Evolutionary conservation across 2,797 vertebrate species (phyloP).

Genomic region (Spheniscus humboldti): DNA sequence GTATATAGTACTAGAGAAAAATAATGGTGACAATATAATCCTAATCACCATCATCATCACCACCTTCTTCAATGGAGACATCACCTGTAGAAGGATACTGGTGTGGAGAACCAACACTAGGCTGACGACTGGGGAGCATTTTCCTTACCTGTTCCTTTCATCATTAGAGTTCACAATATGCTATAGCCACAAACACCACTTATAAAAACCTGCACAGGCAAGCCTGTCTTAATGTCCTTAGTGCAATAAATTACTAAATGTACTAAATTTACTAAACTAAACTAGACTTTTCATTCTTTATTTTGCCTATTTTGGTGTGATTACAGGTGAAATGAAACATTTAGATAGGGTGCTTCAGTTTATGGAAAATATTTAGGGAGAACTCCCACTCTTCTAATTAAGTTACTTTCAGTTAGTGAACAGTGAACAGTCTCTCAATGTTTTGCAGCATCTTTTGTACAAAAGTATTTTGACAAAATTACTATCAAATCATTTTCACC

Average conservation of each 20-base stretch:
- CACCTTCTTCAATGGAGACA: not conserved
- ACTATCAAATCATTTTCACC: not conserved
- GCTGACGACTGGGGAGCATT: not conserved
- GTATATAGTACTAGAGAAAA: not conserved
- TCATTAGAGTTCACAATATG: rapidly evolving
- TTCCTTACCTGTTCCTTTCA: not conserved
- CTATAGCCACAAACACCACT: not conserved
- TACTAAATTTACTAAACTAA: not conserved
- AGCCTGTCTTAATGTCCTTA: not conserved
- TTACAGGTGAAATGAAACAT: not conserved
- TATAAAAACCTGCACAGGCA: not conserved
- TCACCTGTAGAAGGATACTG: not conserved
- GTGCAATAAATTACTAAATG: not conserved
- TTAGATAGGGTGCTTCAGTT: not conserved
- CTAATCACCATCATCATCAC: not conserved
- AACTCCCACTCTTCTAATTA: not conserved
- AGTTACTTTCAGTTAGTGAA: not conserved
- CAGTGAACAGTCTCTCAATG: not conserved
- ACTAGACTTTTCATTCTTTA: not conserved
- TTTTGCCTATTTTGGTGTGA: not conserved
- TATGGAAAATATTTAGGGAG: not conserved
- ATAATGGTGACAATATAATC: not conserved
- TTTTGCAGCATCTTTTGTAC: not conserved
- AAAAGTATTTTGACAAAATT: not conserved
- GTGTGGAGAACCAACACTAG: not conserved